Conservation (phyloP, 2,888 invertebrate species). For the Lordiphosa andalusiaca region DNA sequence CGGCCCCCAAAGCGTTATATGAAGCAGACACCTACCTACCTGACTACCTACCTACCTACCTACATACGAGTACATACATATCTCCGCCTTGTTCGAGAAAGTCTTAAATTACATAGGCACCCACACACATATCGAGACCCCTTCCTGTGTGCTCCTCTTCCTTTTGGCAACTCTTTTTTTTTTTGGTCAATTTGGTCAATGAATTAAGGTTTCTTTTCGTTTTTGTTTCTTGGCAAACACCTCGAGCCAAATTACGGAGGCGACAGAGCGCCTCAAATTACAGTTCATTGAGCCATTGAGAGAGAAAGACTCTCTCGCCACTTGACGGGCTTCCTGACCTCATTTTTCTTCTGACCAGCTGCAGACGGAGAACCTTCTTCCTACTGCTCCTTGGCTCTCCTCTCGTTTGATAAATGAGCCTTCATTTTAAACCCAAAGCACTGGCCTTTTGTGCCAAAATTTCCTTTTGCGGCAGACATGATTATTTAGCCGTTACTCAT, state of each 20-base stretch:
- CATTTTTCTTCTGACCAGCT: conserved; percentile 53
- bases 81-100: conserved; percentile 52
- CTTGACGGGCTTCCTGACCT: conserved; percentile 71
- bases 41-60: conserved; percentile 5
- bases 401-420: conserved; percentile 59
- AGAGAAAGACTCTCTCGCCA: conserved; percentile 48
- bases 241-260: conserved; percentile 50
- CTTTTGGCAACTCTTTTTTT: conserved; percentile 14
- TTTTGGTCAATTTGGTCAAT: conserved; percentile 51
- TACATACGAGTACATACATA: not conserved
- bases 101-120: conserved; percentile 71
- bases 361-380: conserved; percentile 32
- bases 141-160: conserved; percentile 32
- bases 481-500: conserved; percentile 74
- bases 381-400: not conserved
- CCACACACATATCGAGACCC: conserved; percentile 41
- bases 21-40: conserved; percentile 30
- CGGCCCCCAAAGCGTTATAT: conserved; percentile 36
- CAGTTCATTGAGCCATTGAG: conserved; percentile 70
- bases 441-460: conserved; percentile 26
- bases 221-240: conserved; percentile 40
- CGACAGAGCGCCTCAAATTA: conserved; percentile 57
- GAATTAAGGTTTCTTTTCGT: conserved; percentile 44
- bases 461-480: conserved; percentile 46
- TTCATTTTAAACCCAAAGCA: conserved; percentile 44